phyloP scores from a whole-genome alignment of 2,797 vertebrate species.

The Arremon brunneinucha region DNA sequence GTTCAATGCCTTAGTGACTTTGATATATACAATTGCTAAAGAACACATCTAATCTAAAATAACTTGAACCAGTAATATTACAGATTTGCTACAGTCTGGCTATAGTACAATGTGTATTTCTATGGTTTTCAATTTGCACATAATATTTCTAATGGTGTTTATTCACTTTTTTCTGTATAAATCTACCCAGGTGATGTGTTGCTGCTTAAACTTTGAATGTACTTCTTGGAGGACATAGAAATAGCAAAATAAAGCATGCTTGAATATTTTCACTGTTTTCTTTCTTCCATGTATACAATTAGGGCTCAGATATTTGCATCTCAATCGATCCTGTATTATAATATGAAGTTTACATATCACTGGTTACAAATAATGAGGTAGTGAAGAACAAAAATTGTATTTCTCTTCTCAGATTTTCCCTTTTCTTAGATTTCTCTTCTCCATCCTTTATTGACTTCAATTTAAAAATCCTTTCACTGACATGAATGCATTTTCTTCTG shows the following conservation, averaged over 20 bases:
- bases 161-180: constrained; percentile 47
- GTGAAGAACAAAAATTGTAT: constrained; percentile 24
- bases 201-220: constrained; percentile 8
- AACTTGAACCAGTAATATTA: constrained; percentile 18
- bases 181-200: background rate
- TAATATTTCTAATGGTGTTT: constrained; percentile 32
- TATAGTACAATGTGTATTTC: background rate
- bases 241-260: constrained; percentile 17
- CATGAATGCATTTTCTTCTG: constrained; percentile 6
- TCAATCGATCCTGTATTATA: constrained; percentile 65
- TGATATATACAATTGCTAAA: background rate
- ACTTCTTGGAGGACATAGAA: constrained; percentile 24
- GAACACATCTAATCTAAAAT: background rate
- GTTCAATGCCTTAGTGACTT: background rate
- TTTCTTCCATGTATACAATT: constrained; percentile 59
- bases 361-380: constrained; percentile 60
- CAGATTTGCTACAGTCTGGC: constrained; percentile 20
- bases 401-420: constrained; percentile 34
- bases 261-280: constrained; percentile 57
- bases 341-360: constrained; percentile 55
- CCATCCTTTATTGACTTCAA: constrained; percentile 10
- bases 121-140: background rate
- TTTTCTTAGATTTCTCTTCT: constrained; percentile 11
- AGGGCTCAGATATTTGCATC: constrained; percentile 70
- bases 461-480: constrained; percentile 38